Percentiles rank a stretch among this genome's conserved stretches.
Conservation (phyloP, 2,113 vertebrate genomes). For the Corvus cornix region DNA sequence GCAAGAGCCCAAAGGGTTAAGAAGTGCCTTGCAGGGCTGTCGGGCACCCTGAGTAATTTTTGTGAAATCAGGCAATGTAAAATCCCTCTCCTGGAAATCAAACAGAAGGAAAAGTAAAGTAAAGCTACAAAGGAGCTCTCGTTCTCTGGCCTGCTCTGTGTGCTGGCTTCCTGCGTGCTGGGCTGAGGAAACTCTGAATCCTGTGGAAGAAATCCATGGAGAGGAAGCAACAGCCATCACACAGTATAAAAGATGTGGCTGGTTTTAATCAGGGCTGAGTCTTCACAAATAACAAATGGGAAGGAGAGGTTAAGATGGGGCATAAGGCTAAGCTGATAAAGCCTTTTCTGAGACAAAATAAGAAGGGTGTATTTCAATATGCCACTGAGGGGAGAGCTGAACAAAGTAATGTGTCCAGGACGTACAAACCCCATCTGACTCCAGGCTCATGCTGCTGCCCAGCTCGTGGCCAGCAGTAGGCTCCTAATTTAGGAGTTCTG, state of each 20-base stretch:
- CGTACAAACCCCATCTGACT: neutral
- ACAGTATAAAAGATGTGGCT: slow-evolving; percentile 43
- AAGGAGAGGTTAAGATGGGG: slow-evolving; percentile 35
- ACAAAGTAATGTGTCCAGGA: neutral
- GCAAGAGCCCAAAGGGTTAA: neutral
- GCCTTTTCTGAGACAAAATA: slow-evolving; percentile 40
- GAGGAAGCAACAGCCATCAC: slow-evolving; percentile 40
- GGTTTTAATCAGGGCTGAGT: slow-evolving; percentile 60
- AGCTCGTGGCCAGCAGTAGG: neutral
- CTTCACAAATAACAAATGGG: slow-evolving; percentile 44
- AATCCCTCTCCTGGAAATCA: slow-evolving; percentile 46
- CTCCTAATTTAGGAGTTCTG: neutral
- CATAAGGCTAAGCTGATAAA: slow-evolving; percentile 57
- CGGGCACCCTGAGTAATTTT: neutral
- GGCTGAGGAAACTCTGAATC: slow-evolving; percentile 56
- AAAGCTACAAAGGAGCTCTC: slow-evolving; percentile 49
- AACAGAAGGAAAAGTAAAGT: slow-evolving; percentile 42
- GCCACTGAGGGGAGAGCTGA: neutral
- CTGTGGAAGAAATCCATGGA: slow-evolving; percentile 59
- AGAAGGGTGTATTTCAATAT: slow-evolving; percentile 11
- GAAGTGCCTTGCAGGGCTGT: neutral
- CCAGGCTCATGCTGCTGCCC: neutral
- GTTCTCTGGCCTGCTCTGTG: neutral
- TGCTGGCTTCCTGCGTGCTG: slow-evolving; percentile 40
- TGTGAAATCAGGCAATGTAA: neutral